Percentiles rank a stretch among this genome's conserved stretches.
Conservation (phyloP, 1,140 invertebrate species). For the Polyergus mexicanus region DNA sequence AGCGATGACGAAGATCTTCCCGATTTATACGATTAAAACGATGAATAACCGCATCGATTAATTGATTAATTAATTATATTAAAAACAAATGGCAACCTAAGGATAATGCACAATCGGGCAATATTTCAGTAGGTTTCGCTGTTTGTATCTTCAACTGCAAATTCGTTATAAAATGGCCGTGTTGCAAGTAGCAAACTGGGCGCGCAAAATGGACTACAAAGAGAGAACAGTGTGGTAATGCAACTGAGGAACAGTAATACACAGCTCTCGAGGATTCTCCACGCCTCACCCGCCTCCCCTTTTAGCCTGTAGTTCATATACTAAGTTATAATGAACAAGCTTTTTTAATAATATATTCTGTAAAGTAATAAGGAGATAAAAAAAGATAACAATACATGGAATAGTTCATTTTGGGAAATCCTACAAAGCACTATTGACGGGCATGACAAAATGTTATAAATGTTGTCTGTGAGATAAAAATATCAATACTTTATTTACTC, state of each 20-base stretch:
- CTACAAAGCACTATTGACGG: constrained; percentile 21
- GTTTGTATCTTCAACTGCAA: constrained; percentile 75
- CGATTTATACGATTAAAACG: constrained; percentile 85
- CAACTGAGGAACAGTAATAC: constrained; percentile 65
- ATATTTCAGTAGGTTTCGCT: constrained; percentile 73
- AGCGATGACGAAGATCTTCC: constrained; percentile 88
- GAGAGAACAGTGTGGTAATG: constrained; percentile 45
- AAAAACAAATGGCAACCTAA: constrained; percentile 73
- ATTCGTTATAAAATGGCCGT: constrained; percentile 70
- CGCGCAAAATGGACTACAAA: constrained; percentile 48
- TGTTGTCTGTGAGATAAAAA: constrained; percentile 46
- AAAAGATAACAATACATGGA: constrained; percentile 67
- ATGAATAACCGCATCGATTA: constrained; percentile 70
- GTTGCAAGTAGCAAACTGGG: constrained; percentile 64
- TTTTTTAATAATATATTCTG: constrained; percentile 80
- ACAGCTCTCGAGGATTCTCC: constrained; percentile 63
- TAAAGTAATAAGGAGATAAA: constrained; percentile 77
- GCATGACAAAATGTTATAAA: constrained; percentile 37
- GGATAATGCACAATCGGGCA: constrained; percentile 67
- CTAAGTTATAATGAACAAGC: constrained; percentile 82
- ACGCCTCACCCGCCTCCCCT: constrained; percentile 54
- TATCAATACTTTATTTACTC: constrained; percentile 46
- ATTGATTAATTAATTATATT: constrained; percentile 67
- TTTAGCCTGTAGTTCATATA: constrained; percentile 81
- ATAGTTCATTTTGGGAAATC: constrained; percentile 66